Evolutionary conservation across 2,797 vertebrate genomes (phyloP), one percentile per base, ranked within the genome.

Genomic region (Megalops cyprinoides): DNA sequence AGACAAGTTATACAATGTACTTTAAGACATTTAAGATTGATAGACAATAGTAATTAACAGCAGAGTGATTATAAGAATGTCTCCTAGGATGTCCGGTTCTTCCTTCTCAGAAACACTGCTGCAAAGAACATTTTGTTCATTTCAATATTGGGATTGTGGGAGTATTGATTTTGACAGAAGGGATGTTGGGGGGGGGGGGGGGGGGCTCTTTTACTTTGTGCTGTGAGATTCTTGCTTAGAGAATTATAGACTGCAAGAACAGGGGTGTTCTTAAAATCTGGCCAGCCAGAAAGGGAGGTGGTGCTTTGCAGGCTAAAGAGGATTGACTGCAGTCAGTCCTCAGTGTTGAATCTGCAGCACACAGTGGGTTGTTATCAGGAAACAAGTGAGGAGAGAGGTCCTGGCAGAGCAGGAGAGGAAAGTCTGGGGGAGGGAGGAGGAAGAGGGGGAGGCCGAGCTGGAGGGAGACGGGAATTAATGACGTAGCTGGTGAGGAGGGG

Each of bases 391-490:
- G 25, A 78, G 84, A 76, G 67, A 34, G 67, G 20, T 44, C 48
- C 56, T 76, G n/a, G 74, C 15, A 73, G 31, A 48, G 28, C 31
- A 42, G 20, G 51, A 76, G 31, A n/a, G 71, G 48, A 80, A 77
- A 55, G 51, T 31, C 49, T 28, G 25, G 44, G 37, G 20, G 48
- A 44, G 0, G 58, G 84, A 28, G 9, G 81, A 85, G 87, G 73
- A 14, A 74, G 79, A 74, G 84, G 79, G 48, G 34, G 18, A 48
- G 31, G 55, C 51, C 15, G 0, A 25, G 37, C 34, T 20, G 74
- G n/a, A 67, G 74, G 67, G 84, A 84, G 81, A 83, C 44, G 34
- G 88, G 86, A 86, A 88, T 85, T 83, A 81, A 86, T 92, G 90
- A 92, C 85, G 88, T 92, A 78, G 79, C 82, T 79, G 39, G 85